Percentiles rank a stretch among this genome's conserved stretches.
phyloP scores from a whole-genome alignment of 2,797 vertebrate genomes.

The Amblyraja radiata region DNA sequence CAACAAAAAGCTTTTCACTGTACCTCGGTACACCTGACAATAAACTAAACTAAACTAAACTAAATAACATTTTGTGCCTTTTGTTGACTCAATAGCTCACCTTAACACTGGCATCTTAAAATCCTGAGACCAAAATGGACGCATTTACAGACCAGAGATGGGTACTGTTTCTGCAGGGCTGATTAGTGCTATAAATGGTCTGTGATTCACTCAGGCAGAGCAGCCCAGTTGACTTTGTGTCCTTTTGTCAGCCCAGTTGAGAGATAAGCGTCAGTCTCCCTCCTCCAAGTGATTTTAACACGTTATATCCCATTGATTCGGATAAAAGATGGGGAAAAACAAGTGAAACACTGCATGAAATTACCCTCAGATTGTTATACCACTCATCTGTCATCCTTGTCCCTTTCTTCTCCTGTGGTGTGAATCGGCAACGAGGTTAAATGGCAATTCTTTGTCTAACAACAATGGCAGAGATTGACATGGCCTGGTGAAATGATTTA shows the following conservation, averaged over 20 bases:
- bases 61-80: no score
- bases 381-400: conserved; percentile 48
- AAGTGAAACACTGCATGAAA: conserved; percentile 46
- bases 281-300: conserved; percentile 42
- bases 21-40: no score
- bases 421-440: conserved; percentile 56
- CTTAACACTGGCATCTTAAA: neutral
- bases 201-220: conserved; percentile 49
- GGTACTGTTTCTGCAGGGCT: neutral
- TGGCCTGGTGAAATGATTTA: conserved; percentile 54
- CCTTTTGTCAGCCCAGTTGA: conserved; percentile 46
- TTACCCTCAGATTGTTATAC: conserved; percentile 48
- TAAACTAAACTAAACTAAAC: no score
- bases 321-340: conserved; percentile 45
- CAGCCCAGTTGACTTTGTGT: conserved; percentile 41
- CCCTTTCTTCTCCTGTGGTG: conserved; percentile 47
- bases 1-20: no score
- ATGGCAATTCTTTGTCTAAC: conserved; percentile 54
- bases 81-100: neutral
- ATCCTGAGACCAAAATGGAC: neutral
- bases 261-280: conserved; percentile 44
- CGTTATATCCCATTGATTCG: conserved; percentile 47
- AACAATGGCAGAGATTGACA: conserved; percentile 53
- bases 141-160: neutral
- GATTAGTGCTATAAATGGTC: conserved; percentile 1